Conservation (phyloP, 2,888 invertebrate genomes). For the Metalampra italica region DNA sequence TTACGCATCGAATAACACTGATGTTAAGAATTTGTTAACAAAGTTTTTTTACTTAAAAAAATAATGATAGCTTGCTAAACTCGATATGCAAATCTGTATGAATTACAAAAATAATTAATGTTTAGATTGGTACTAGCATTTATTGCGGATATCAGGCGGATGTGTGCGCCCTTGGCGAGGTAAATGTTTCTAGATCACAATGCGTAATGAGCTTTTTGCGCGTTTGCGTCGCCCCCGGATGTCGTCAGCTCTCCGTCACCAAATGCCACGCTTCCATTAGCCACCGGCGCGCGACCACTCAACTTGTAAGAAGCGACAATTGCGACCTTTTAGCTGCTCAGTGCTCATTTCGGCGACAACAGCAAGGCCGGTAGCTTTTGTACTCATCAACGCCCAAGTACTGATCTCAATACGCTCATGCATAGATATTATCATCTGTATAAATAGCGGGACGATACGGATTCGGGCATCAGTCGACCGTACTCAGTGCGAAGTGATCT, state of each 20-base stretch:
- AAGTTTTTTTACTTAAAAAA: no score
- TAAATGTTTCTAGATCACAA: conserved; percentile 33
- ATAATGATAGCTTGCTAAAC: conserved; percentile 15
- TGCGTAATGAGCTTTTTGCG: conserved; percentile 28
- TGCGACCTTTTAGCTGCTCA: conserved; percentile 27
- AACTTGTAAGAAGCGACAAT: conserved; percentile 12
- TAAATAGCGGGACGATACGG: conserved; percentile 48
- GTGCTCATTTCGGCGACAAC: conserved; percentile 44
- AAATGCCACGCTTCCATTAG: conserved; percentile 44
- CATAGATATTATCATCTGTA: conserved; percentile 48
- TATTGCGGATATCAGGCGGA: conserved; percentile 37
- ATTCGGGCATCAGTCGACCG: conserved; percentile 48
- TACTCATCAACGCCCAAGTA: conserved; percentile 42
- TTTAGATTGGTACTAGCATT: conserved; percentile 12
- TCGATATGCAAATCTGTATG: conserved; percentile 23
- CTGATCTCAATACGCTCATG: conserved; percentile 31
- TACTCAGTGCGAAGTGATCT: conserved; percentile 54
- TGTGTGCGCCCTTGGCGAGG: conserved; percentile 32
- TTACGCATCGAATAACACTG: no score
- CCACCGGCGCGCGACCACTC: conserved; percentile 2
- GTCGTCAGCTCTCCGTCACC: conserved; percentile 19
- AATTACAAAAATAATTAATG: conserved; percentile 3
- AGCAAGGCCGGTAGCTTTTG: conserved; percentile 50
- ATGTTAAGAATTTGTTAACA: no score
- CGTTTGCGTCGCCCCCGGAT: conserved; percentile 19